phyloP scores from a whole-genome alignment of 2,888 invertebrate species.

The Pheosia gnoma region DNA sequence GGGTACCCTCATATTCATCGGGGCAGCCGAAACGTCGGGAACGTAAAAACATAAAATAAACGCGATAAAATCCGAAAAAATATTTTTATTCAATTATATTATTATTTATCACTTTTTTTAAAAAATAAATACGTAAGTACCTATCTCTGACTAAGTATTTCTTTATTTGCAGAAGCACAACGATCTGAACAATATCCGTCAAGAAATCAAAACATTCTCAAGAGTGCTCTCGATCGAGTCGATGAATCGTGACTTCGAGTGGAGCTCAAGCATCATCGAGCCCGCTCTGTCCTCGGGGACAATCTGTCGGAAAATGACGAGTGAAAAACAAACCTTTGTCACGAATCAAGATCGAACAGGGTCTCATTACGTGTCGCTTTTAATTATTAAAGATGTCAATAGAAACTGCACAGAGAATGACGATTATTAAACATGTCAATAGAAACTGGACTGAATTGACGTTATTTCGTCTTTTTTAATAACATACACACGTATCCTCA shows the following conservation, averaged over 20 bases:
- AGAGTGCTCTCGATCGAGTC: slow-evolving; percentile 17
- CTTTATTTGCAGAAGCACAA: not conserved
- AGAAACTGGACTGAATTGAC: too few relatives aligned
- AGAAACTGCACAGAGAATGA: not conserved
- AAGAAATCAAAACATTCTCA: slow-evolving; percentile 12
- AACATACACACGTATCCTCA: too few relatives aligned
- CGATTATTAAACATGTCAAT: too few relatives aligned
- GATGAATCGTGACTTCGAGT: slow-evolving; percentile 36
- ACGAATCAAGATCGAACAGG: slow-evolving; percentile 43
- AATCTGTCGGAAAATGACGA: slow-evolving; percentile 69
- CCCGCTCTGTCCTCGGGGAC: slow-evolving; percentile 44
- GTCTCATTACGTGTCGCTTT: slow-evolving; percentile 26
- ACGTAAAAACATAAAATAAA: too few relatives aligned
- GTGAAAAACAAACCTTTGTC: slow-evolving; percentile 68
- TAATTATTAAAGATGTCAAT: too few relatives aligned
- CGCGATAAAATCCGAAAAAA: too few relatives aligned
- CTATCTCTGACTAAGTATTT: not conserved
- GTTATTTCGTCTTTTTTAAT: too few relatives aligned
- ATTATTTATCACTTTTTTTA: too few relatives aligned
- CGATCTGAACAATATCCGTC: not conserved
- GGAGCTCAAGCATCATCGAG: slow-evolving; percentile 44
- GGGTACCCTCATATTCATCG: too few relatives aligned
- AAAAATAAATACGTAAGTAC: too few relatives aligned
- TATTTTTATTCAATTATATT: too few relatives aligned
- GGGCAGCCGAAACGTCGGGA: too few relatives aligned